Base-by-base conservation (phyloP, 2,888 invertebrate genomes). In the Harpalus rubripes region DNA sequence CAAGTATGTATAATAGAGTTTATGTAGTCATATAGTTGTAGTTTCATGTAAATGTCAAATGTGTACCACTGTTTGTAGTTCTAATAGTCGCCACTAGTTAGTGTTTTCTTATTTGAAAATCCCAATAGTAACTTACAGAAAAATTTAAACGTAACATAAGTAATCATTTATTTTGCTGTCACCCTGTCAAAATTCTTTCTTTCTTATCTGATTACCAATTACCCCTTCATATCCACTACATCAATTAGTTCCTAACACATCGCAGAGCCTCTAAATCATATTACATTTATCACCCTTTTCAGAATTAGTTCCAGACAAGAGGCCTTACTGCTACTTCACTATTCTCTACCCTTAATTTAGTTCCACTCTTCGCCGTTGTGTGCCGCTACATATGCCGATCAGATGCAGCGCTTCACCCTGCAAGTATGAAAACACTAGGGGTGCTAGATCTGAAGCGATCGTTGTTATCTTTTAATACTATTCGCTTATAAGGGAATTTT, bases 381-480 rank as follows among this genome's bases (percentile, higher is more conserved):
- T 15, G 39, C n/a, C 68, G 68, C 68, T 32, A 68, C 72, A 68
- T 68, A 68, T 74, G 72, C 12, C 72, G 32, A 74, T 74, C 41
- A 44, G 72, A 18, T 44, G 72, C 72, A 74, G 41, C 41, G 41
- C 10, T 74, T 44, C 72, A 18, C 72, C 72, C 72, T 26, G 12
- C 7, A 41, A 16, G 72, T 74, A 16, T 26, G 72, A 44, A 44
- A 74, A 41, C 72, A 44, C 72, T 41, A 32, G 12, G 44, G 44
- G 44, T 52, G 44, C 72, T 32, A 32, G 41, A 44, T 15, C 41
- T 72, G 41, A 72, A 44, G 44, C 39, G 68, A 68, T 68, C 68
- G 68, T 74, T 74, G 72, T 74, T 74, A 74, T 74, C 72, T 74
- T 74, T 74, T 74, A 74, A 74, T 74, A 74, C 72, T 41, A 7